Conservation (phyloP, 2,113 vertebrate genomes). For the Pontoporia blainvillei region DNA sequence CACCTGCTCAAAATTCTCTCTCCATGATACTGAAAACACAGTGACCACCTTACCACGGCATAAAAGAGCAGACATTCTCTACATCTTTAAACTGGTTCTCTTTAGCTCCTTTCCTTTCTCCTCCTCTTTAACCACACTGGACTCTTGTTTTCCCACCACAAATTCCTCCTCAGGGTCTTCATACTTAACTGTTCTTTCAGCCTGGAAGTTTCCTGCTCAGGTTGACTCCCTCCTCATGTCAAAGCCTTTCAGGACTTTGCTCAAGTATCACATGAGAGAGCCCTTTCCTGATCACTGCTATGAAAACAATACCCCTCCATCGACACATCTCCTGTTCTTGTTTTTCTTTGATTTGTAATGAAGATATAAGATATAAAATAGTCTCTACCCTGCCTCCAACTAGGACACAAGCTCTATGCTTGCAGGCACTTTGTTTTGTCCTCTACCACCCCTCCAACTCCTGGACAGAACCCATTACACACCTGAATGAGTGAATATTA, state of each 20-base stretch:
- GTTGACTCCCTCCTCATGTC: neutral
- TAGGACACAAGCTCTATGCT: neutral
- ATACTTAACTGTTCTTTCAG: neutral
- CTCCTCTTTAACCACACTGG: neutral
- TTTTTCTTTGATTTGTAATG: neutral
- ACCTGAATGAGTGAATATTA: neutral
- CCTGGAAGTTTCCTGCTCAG: neutral
- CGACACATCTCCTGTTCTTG: neutral
- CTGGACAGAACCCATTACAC: neutral
- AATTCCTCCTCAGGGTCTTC: neutral
- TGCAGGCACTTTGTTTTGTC: neutral
- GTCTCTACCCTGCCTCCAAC: neutral
- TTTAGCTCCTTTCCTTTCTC: neutral
- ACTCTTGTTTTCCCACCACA: neutral
- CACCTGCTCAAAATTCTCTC: neutral
- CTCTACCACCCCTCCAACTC: neutral
- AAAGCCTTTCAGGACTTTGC: neutral
- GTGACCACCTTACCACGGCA: neutral
- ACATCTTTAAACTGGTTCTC: neutral
- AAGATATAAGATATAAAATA: neutral
- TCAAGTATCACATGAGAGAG: neutral
- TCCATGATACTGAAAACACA: neutral
- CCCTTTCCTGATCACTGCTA: neutral
- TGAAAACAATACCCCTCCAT: neutral
- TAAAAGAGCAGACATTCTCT: neutral